Evolutionary conservation across 2,888 invertebrate genomes (phyloP).

Genomic region (Pristionchus arcanus): DNA sequence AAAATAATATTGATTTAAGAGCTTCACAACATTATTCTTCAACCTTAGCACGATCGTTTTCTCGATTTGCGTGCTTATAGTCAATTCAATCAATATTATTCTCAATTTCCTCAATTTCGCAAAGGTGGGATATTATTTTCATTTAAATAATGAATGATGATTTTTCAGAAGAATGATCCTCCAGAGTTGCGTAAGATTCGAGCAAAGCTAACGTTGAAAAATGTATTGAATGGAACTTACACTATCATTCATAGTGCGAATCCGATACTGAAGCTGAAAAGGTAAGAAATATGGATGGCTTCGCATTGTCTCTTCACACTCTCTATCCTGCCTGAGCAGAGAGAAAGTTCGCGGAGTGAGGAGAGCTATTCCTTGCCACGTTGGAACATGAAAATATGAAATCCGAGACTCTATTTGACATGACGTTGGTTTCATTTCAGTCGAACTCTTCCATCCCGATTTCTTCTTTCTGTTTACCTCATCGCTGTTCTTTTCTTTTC

Average conservation of each 20-base stretch:
- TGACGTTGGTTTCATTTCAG: neutral
- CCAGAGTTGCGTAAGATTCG: neutral
- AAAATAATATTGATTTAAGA: neutral
- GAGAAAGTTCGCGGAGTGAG: neutral
- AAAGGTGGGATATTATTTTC: neutral
- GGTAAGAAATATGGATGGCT: neutral
- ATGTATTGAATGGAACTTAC: neutral
- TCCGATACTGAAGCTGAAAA: neutral
- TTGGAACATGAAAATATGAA: no score
- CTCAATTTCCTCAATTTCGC: conserved; percentile 6
- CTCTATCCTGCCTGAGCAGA: neutral
- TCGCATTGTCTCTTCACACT: no score
- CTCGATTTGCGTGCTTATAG: neutral
- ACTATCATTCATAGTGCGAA: conserved; percentile 15
- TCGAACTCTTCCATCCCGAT: conserved; percentile 13
- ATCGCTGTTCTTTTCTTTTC: neutral
- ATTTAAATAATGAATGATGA: neutral
- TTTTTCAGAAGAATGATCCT: neutral
- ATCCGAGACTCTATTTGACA: neutral
- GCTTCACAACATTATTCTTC: conserved; percentile 24
- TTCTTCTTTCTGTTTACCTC: conserved; percentile 21
- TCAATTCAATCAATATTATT: neutral
- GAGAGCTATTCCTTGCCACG: no score
- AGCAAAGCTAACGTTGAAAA: neutral
- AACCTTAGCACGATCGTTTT: conserved; percentile 26